Evolutionary conservation across 2,113 vertebrate genomes (phyloP).

Genomic region (Bambusicola thoracicus): DNA sequence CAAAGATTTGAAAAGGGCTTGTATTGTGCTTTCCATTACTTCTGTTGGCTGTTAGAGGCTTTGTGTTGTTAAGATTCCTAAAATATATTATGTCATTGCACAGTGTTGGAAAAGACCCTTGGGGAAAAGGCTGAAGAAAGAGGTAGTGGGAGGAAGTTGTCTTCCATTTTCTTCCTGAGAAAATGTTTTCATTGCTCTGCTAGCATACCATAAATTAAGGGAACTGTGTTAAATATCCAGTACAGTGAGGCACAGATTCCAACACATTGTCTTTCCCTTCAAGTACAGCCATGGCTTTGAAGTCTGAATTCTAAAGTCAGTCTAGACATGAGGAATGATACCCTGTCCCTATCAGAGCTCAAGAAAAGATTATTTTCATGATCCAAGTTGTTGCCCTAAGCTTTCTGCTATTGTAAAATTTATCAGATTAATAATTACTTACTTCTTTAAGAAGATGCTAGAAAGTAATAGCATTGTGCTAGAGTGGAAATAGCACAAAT

Average conservation of each 20-base stretch:
- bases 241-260: neutral
- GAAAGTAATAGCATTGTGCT: neutral
- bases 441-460: neutral
- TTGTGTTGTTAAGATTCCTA: neutral
- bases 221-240: neutral
- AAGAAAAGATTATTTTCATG: neutral
- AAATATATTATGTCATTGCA: neutral
- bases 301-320: neutral
- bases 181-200: neutral
- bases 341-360: neutral
- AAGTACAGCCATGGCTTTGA: neutral
- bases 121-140: neutral
- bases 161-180: neutral
- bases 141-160: neutral
- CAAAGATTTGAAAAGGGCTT: neutral
- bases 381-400: neutral
- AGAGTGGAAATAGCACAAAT: neutral
- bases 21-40: neutral
- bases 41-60: neutral
- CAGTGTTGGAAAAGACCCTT: neutral
- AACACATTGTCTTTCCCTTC: neutral
- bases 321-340: neutral
- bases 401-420: neutral
- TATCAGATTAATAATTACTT: neutral
- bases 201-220: neutral